Evolutionary conservation across 2,888 invertebrate species (phyloP).

Genomic region (Erannis defoliaria): DNA sequence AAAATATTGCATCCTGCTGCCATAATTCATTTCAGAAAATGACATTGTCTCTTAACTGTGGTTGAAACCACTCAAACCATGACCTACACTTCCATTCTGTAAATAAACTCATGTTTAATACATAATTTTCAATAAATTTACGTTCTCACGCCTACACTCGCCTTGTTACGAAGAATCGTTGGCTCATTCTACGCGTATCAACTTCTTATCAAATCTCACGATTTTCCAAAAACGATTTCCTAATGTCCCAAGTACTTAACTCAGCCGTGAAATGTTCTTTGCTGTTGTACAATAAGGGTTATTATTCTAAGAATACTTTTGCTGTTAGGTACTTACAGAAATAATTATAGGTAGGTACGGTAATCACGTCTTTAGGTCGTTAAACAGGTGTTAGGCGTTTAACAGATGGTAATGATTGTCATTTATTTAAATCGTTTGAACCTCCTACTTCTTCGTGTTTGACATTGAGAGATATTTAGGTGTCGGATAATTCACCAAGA

Average conservation of each 20-base stretch:
- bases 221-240: slow-evolving; percentile 3
- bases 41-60: too few species aligned
- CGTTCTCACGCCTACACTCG: slow-evolving; percentile 15
- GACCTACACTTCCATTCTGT: neutral
- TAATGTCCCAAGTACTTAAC: neutral
- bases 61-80: neutral
- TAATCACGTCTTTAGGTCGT: slow-evolving; percentile 13
- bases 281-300: neutral
- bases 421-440: slow-evolving; percentile 4
- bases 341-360: too few species aligned
- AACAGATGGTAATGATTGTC: slow-evolving; percentile 17
- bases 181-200: neutral
- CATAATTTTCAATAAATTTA: slow-evolving; percentile 15
- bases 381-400: slow-evolving; percentile 22
- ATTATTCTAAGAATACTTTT: neutral
- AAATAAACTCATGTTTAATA: slow-evolving; percentile 3
- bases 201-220: slow-evolving; percentile 1
- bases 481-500: too few species aligned
- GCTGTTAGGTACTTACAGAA: too few species aligned
- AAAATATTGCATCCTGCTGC: too few species aligned
- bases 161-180: slow-evolving; percentile 2
- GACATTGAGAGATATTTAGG: neutral
- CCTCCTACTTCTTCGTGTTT: neutral
- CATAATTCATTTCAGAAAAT: too few species aligned
- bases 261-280: neutral